phyloP scores from a whole-genome alignment of 2,888 invertebrate species.

The Ochlodes sylvanus region DNA sequence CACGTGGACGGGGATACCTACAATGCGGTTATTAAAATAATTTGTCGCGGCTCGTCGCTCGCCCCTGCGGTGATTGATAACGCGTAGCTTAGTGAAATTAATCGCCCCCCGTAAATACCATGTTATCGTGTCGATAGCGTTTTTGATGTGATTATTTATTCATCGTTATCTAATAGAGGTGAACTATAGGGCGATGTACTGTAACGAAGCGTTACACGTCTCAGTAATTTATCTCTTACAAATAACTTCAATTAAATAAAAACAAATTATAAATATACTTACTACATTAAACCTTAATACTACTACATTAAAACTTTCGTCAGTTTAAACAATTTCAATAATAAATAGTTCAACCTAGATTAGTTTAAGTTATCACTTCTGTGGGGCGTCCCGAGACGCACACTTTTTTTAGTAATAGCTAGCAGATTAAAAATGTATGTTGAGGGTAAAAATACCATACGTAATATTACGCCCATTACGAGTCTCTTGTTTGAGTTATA shows the following conservation, averaged over 20 bases:
- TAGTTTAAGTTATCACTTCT: too few species aligned
- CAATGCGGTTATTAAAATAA: conserved; percentile 13
- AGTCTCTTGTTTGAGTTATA: background rate
- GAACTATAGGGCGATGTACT: background rate
- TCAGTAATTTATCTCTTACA: too few species aligned
- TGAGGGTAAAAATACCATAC: background rate
- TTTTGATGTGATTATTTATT: background rate
- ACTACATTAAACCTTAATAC: too few species aligned
- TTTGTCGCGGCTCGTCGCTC: conserved; percentile 2
- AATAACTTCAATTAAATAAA: too few species aligned
- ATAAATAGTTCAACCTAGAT: too few species aligned
- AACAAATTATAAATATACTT: too few species aligned
- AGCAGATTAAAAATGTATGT: too few species aligned
- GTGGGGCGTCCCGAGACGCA: too few species aligned
- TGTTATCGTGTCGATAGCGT: background rate
- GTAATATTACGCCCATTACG: conserved; percentile 4
- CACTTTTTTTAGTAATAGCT: too few species aligned
- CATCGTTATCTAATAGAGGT: background rate
- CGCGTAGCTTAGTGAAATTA: background rate
- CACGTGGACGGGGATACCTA: background rate
- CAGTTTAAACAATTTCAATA: too few species aligned
- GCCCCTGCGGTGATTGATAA: conserved; percentile 11
- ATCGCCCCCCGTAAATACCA: background rate
- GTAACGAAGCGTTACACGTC: too few species aligned
- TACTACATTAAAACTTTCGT: too few species aligned